A percentile compares a stretch with the other conserved stretches of the same genome.
Evolutionary conservation across 1,140 invertebrate species (phyloP).

Genomic region (Stegodyphus mimosarum): DNA sequence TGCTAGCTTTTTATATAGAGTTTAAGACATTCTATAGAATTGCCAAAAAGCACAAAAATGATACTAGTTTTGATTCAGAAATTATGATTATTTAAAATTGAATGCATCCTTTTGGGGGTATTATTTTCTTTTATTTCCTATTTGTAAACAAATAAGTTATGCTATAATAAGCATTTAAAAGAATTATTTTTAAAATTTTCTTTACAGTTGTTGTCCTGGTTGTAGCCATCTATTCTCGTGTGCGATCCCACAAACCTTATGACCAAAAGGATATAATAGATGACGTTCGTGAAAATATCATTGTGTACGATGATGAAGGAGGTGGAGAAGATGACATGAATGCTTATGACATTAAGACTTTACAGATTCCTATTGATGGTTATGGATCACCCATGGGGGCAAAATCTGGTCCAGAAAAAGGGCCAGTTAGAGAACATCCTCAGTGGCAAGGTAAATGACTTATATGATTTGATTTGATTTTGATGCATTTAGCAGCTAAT

Average conservation of each 20-base stretch:
- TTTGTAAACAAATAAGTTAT: too few species aligned
- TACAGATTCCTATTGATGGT: constrained; percentile 88
- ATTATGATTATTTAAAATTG: too few species aligned
- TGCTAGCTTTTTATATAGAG: too few species aligned
- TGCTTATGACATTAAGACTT: constrained; percentile 94
- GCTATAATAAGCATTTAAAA: too few species aligned
- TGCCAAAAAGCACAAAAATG: too few species aligned
- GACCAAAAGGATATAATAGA: constrained; percentile 94
- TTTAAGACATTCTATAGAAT: too few species aligned
- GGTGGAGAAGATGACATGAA: constrained; percentile 98
- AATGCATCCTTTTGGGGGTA: too few species aligned
- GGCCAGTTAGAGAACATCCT: constrained; percentile 26
- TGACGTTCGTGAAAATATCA: constrained; percentile 98
- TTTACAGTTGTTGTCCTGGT: constrained; percentile 79
- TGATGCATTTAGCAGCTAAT: background rate
- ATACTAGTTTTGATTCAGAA: too few species aligned
- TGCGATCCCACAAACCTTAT: constrained; percentile 78
- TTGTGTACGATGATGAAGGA: constrained; percentile 98
- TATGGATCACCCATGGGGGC: constrained; percentile 60
- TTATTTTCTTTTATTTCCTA: too few species aligned
- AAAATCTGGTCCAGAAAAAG: constrained; percentile 56
- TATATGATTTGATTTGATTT: background rate
- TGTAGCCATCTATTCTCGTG: constrained; percentile 92
- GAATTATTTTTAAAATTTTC: background rate
- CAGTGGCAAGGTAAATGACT: constrained; percentile 22